Conservation (phyloP, 2,113 vertebrate species). For the Erinaceus europaeus region DNA sequence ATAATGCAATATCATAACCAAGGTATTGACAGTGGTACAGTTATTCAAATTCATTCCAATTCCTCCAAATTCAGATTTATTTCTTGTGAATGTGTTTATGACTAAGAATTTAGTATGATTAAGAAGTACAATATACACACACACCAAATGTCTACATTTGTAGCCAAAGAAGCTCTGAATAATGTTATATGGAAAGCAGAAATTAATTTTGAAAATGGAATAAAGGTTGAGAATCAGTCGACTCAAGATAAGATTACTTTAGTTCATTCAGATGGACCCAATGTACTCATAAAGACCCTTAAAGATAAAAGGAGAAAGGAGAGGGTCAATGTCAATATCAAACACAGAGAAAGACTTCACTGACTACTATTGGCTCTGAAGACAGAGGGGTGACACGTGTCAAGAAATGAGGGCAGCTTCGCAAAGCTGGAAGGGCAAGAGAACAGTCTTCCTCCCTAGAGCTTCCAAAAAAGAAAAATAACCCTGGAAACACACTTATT, state of each 20-base stretch:
- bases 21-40: neutral
- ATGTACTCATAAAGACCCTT: neutral
- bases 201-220: too few relatives aligned
- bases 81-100: neutral
- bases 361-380: too few relatives aligned
- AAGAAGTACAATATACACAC: neutral
- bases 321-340: neutral
- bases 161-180: too few relatives aligned
- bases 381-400: neutral
- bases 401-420: neutral
- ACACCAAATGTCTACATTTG: neutral
- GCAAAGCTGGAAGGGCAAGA: neutral
- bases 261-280: neutral
- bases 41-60: neutral
- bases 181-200: too few relatives aligned
- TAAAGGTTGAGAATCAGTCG: too few relatives aligned
- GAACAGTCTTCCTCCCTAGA: neutral
- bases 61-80: neutral
- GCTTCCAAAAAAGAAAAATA: neutral
- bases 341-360: neutral
- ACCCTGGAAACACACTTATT: neutral
- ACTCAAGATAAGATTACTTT: too few relatives aligned
- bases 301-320: neutral
- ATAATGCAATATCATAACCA: neutral
- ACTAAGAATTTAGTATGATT: neutral